Percentiles rank a stretch among this genome's conserved stretches.
Evolutionary conservation across 2,113 vertebrate species (phyloP).

Genomic region (Anas platyrhynchos): DNA sequence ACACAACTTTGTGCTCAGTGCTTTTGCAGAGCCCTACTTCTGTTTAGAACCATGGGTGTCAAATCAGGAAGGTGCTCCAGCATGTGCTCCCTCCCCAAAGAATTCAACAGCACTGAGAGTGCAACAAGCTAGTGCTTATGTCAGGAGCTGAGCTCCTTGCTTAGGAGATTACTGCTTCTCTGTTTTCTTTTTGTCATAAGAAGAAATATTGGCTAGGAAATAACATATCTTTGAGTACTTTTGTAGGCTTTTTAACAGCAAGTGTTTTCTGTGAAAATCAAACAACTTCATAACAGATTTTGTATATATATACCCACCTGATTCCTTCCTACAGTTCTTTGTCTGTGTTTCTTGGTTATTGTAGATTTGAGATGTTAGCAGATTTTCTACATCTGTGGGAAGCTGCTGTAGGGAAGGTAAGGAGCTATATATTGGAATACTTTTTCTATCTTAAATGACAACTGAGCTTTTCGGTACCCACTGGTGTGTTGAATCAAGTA

Average conservation of each 20-base stretch:
- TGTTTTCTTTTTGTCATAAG: background rate
- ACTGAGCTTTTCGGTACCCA: background rate
- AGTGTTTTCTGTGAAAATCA: background rate
- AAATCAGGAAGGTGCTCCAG: background rate
- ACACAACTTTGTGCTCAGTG: background rate
- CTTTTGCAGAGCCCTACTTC: background rate
- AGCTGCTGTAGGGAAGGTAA: background rate
- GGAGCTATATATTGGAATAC: background rate
- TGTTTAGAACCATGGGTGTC: background rate
- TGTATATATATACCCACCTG: too few species aligned
- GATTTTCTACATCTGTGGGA: background rate
- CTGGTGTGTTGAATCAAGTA: background rate
- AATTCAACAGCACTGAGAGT: background rate
- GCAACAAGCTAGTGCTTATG: background rate
- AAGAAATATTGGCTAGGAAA: background rate
- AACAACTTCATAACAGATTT: background rate
- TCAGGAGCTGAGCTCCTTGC: background rate
- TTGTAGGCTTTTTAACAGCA: background rate
- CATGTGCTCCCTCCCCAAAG: background rate
- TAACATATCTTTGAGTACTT: background rate
- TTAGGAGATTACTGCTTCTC: background rate
- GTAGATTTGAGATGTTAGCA: background rate
- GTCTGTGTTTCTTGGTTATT: background rate
- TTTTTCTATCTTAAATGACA: background rate
- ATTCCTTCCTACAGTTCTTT: background rate